Conservation (phyloP, 2,113 vertebrate species). For the Zosterops lateralis region DNA sequence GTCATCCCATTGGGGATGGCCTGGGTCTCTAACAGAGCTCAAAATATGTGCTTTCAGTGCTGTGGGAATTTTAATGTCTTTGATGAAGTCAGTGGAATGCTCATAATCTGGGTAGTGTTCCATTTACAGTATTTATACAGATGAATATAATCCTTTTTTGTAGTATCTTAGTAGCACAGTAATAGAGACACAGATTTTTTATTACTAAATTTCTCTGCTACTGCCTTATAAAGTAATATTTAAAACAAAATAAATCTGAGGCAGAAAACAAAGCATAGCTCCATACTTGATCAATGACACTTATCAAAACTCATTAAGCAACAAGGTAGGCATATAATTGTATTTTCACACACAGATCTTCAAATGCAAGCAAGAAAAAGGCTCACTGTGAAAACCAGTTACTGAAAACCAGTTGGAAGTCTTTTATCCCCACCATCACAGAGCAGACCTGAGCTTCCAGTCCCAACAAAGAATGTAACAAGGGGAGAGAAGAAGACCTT, state of each 20-base stretch:
- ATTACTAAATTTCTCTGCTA: neutral
- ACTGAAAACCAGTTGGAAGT: neutral
- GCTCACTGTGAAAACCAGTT: neutral
- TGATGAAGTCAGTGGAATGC: neutral
- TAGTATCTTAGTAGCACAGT: neutral
- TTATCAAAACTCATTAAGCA: slow-evolving; percentile 28
- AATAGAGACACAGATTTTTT: neutral
- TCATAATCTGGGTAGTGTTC: neutral
- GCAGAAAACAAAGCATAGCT: neutral
- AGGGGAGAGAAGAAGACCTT: neutral
- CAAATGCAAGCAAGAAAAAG: neutral
- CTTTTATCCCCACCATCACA: neutral
- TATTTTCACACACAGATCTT: neutral
- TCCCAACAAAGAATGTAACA: neutral
- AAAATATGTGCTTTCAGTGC: neutral
- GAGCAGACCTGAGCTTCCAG: rapidly evolving
- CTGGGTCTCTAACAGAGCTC: neutral
- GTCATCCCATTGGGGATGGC: neutral
- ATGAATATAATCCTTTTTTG: neutral
- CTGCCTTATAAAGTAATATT: neutral
- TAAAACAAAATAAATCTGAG: neutral
- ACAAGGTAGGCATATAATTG: neutral
- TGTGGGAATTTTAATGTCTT: neutral
- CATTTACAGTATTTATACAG: neutral
- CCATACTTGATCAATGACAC: neutral